Conservation (phyloP, 2,113 vertebrate genomes). For the Benitochromis conjunctus region DNA sequence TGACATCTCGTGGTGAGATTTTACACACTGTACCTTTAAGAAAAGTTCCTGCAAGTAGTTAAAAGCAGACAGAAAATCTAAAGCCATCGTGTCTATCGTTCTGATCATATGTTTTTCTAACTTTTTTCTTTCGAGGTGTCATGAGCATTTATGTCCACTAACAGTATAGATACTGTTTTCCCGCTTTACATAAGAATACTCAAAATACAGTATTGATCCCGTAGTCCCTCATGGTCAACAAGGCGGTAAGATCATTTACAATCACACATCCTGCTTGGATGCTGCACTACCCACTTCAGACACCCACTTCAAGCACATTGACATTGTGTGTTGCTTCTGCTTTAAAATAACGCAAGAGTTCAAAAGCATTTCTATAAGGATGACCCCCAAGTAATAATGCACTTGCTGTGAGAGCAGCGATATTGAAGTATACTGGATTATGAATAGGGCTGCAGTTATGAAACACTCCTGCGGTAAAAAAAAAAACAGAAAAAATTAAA, state of each 20-base stretch:
- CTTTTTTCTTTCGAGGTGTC: not conserved
- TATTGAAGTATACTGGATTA: not conserved
- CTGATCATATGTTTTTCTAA: not conserved
- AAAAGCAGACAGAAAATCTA: not conserved
- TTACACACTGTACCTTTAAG: not conserved
- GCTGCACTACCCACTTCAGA: conserved; percentile 11
- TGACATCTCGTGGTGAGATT: not conserved
- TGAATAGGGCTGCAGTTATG: not conserved
- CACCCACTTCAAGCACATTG: conserved; percentile 8
- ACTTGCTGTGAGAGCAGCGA: not conserved
- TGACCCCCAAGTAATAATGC: not conserved
- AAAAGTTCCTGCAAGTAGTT: not conserved
- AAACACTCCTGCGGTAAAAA: not conserved
- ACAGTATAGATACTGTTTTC: not conserved
- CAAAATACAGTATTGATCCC: conserved; percentile 4
- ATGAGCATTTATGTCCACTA: not conserved
- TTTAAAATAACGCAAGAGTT: not conserved
- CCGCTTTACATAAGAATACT: not conserved
- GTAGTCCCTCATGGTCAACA: not conserved
- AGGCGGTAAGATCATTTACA: conserved; percentile 10
- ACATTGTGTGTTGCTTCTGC: not conserved
- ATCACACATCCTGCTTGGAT: not conserved
- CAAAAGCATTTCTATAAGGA: not conserved
- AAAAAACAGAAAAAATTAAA: not conserved
- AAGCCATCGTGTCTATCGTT: not conserved